Evolutionary conservation across 2,888 invertebrate genomes (phyloP), one percentile per base, ranked within the genome.

Genomic region (Microchrysa polita): DNA sequence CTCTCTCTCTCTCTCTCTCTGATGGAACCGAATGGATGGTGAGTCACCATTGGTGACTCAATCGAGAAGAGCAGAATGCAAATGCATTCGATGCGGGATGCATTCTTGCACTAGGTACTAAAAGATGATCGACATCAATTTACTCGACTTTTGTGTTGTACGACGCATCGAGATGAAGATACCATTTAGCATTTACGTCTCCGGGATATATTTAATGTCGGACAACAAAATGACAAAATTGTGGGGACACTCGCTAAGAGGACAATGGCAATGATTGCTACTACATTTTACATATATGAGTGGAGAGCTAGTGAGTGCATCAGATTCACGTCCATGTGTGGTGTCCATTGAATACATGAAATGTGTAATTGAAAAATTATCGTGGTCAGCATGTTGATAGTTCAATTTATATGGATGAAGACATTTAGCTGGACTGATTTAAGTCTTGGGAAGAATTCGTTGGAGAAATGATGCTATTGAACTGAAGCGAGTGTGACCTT

Each of bases 351-450:
- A n/a, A 5, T 16, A 16, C 12, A 27, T 22, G 27, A 34, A 65
- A 65, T 48, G 34, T 65, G 22, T 65, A 67, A 67, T 67, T 67
- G 67, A 53, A 67, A 67, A 67, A 67, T 67, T 67, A 44, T 67
- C 52, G 67, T 67, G 67, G 67, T 34, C 53, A 52, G 53, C 67
- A 52, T 53, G 53, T 53, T 67, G 53, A 67, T 67, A 67, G 23
- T 44, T 44, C 65, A 65, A 61, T 61, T 61, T 61, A 61, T 34
- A 7, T 5, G 27, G 2, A 34, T n/a, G 27, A 5, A 34, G 4
- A 34, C 7, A 34, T 7, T 34, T 34, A 34, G 2, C 27, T 34
- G 48, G 10, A 57, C 16, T 57, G 14, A 18, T 10, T 65, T 44
- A 44, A 65, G 65, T 65, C 48, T 44, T 14, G 48, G 42, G 20